A percentile compares a stretch with the other conserved stretches of the same genome.
phyloP scores from a whole-genome alignment of 1,140 invertebrate species.

The Lordiphosa clarofinis region DNA sequence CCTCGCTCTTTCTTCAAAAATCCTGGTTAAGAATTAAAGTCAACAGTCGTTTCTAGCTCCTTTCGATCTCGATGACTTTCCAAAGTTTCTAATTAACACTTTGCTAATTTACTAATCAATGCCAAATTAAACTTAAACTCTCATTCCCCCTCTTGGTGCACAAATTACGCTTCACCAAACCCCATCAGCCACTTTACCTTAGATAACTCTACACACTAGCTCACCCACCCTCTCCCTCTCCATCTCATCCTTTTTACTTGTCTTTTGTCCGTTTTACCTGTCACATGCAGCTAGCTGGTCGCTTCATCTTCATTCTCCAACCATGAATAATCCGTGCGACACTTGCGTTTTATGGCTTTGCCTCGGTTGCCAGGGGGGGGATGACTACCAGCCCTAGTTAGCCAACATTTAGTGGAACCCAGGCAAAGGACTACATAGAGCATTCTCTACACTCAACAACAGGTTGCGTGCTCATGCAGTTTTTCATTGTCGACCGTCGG shows the following conservation, averaged over 20 bases:
- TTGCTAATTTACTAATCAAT: too few relatives aligned
- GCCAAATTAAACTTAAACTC: too few relatives aligned
- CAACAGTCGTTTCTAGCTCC: too few relatives aligned
- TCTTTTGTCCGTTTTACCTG: slow-evolving; percentile 20
- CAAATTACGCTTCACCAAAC: too few relatives aligned
- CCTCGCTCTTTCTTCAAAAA: too few relatives aligned
- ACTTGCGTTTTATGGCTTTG: slow-evolving; percentile 75
- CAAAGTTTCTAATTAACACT: too few relatives aligned
- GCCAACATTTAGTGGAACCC: slow-evolving; percentile 32
- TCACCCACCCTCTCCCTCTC: background rate
- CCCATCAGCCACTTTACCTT: slow-evolving; percentile 1
- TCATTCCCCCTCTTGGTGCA: too few relatives aligned
- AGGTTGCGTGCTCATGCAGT: slow-evolving; percentile 63
- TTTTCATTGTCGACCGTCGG: slow-evolving; percentile 66
- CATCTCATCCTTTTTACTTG: background rate
- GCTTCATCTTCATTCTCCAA: slow-evolving; percentile 63
- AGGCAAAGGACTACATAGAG: background rate
- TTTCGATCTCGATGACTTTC: too few relatives aligned
- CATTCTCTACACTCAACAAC: slow-evolving; percentile 34
- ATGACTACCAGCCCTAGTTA: slow-evolving; percentile 26
- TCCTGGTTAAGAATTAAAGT: too few relatives aligned
- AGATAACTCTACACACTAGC: background rate
- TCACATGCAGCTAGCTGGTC: slow-evolving; percentile 29
- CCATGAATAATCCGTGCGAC: slow-evolving; percentile 74
- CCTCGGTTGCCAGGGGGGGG: slow-evolving; percentile 33